Percentiles rank a stretch among this genome's conserved stretches.
Conservation (phyloP, 2,113 vertebrate species). For the Daubentonia madagascariensis region DNA sequence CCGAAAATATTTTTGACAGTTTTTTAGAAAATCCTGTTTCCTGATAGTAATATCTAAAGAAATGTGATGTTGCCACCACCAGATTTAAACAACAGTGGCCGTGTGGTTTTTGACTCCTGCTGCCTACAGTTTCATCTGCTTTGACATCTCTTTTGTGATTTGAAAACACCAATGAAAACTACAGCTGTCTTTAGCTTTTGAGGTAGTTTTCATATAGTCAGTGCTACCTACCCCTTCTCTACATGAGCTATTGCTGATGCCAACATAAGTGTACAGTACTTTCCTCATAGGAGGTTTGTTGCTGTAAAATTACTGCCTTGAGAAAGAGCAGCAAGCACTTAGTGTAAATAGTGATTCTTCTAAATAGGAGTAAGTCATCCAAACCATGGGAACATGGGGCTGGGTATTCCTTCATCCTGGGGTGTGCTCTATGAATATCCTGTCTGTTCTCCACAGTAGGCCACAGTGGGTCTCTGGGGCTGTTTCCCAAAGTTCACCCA, state of each 20-base stretch:
- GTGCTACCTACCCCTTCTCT: neutral
- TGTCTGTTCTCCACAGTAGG: neutral
- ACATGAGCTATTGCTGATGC: neutral
- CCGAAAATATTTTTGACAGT: neutral
- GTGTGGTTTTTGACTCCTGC: neutral
- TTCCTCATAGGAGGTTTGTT: neutral
- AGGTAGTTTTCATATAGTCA: neutral
- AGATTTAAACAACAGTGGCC: neutral
- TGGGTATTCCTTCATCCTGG: neutral
- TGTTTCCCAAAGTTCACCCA: neutral
- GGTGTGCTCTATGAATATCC: neutral
- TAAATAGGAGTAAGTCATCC: neutral
- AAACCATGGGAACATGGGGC: fast-evolving
- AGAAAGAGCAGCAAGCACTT: neutral
- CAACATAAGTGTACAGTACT: neutral
- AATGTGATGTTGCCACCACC: neutral
- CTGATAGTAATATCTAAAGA: neutral
- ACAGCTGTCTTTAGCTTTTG: neutral
- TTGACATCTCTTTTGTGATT: neutral
- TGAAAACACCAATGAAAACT: neutral
- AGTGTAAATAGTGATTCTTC: neutral
- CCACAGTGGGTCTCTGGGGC: neutral
- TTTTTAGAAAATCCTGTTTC: constrained; percentile 29
- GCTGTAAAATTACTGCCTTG: neutral
- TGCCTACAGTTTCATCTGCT: neutral